Evolutionary conservation across 2,113 vertebrate species (phyloP), one percentile per base, ranked within the genome.

Genomic region (Apodemus speciosus): DNA sequence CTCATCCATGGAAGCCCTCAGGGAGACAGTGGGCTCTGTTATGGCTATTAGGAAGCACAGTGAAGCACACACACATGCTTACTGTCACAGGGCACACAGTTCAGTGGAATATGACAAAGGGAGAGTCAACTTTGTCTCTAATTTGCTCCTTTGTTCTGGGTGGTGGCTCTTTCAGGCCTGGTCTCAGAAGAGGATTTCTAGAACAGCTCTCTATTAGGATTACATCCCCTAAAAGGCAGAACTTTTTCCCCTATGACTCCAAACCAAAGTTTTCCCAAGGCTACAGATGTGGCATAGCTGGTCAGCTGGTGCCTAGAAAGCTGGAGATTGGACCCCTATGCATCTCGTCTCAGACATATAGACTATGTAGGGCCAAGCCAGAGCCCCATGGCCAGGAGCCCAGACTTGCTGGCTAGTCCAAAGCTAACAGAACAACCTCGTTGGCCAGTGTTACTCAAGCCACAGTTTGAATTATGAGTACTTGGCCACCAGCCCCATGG

Each of bases 371-470:
- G 69, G 77, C 88, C 72, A 83, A 18, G n/a, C 43, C 69, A 80
- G 96, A 94, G 94, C 40, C 95, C 40, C 2, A 60, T 3, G 2
- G 60, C 56, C 75, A 68, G 87, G 53, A 35, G 72, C 80, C n/a
- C 3, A 3, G 66, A 62, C 93, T 95, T 85, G 76, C 76, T 88
- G 91, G 87, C 85, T 3, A 11, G 32, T 71, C 88, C 92, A 90
- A 80, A 95, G 88, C 75, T 95, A 96, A 96, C 93, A 96, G 96
- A 96, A 66, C 62, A 95, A 43, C 23, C 46, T 89, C 8, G 10
- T 8, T 43, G 40, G 68, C 35, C 35, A 75, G 20, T 76, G 9
- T 32, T 92, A n/a, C 81, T 88, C 88, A 53, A 83, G 92, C 87
- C 68, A 79, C 81, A 81, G 89, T 60, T 85, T 89, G 72, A 87